Evolutionary conservation across 2,113 vertebrate genomes (phyloP).

Genomic region (Cairina moschata): DNA sequence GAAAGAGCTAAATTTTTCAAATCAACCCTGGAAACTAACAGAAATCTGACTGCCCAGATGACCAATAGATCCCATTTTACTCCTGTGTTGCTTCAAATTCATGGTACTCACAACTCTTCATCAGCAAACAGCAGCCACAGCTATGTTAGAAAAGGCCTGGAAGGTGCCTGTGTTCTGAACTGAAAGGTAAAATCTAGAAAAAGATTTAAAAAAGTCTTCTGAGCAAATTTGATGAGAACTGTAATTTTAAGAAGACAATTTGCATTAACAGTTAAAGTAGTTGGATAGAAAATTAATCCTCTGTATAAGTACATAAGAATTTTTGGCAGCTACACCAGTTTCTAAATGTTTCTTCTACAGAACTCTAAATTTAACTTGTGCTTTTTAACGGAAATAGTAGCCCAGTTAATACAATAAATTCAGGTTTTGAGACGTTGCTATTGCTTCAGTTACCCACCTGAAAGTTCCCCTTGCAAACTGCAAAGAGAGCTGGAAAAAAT

Average conservation of each 20-base stretch:
- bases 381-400: neutral
- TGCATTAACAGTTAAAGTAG: neutral
- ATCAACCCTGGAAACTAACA: neutral
- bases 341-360: neutral
- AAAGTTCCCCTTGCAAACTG: neutral
- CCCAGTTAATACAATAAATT: neutral
- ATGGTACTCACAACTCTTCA: rapidly evolving
- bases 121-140: neutral
- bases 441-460: neutral
- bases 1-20: neutral
- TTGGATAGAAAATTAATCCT: neutral
- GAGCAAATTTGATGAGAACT: neutral
- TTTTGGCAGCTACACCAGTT: neutral
- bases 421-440: neutral
- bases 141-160: neutral
- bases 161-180: neutral
- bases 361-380: neutral
- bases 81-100: neutral
- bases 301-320: neutral
- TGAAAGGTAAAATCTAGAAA: neutral
- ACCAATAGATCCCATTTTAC: neutral
- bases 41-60: neutral
- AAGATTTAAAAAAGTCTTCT: neutral
- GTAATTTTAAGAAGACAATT: neutral
- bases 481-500: neutral